Conservation (phyloP, 2,888 invertebrate species). For the Selenia dentaria region DNA sequence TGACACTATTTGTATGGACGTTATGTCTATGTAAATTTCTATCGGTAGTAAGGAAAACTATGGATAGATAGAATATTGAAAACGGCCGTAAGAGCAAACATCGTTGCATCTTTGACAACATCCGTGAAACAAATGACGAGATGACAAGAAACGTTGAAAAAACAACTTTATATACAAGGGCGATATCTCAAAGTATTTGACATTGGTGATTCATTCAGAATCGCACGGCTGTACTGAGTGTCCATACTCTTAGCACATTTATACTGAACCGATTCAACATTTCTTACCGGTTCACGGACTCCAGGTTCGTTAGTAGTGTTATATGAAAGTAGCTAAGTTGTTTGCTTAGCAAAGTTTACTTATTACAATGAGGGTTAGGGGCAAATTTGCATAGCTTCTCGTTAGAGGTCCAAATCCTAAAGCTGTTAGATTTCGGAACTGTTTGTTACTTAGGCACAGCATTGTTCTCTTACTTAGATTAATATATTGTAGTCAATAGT, state of each 20-base stretch:
- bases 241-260: neutral
- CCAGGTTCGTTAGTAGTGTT: conserved; percentile 14
- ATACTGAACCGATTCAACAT: neutral
- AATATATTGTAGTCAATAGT: too few species aligned
- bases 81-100: too few species aligned
- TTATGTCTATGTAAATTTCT: too few species aligned
- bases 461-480: neutral
- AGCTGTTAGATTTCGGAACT: conserved; percentile 9
- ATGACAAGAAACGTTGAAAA: too few species aligned
- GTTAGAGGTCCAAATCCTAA: conserved; percentile 1
- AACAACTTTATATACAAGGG: too few species aligned
- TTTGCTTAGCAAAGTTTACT: conserved; percentile 19
- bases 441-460: conserved; percentile 3
- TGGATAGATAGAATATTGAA: too few species aligned
- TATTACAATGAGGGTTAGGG: conserved; percentile 17
- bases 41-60: too few species aligned
- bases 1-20: too few species aligned
- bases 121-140: too few species aligned
- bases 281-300: neutral
- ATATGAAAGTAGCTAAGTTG: conserved; percentile 13
- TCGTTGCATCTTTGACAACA: too few species aligned
- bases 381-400: conserved; percentile 15
- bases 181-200: too few species aligned
- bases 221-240: neutral
- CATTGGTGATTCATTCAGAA: too few species aligned